These are phyloP conservation scores for Rafetus swinhoei DNA, from an alignment of 2,113 vertebrate genomes.

Conservation along the genomic window DNA sequence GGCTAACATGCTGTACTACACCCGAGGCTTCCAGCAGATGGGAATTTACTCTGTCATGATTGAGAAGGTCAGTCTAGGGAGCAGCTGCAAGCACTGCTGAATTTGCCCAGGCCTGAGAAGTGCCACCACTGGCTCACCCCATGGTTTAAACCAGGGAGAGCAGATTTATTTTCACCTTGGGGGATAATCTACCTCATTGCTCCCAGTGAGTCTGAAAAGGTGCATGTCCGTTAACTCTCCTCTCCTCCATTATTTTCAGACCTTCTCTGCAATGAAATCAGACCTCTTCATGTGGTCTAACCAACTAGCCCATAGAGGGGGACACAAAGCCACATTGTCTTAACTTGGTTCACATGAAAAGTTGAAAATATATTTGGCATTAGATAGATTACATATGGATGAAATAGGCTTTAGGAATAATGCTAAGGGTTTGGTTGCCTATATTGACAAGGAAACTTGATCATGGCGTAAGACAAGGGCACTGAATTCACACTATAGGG, in stretches of 20 bases:
- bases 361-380: neutral
- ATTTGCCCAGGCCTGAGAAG: neutral
- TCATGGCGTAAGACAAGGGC: neutral
- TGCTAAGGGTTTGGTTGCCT: slow-evolving; percentile 7
- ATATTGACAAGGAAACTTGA: neutral
- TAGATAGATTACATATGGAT: neutral
- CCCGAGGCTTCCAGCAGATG: slow-evolving; percentile 91
- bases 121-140: neutral
- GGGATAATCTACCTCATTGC: rapidly evolving
- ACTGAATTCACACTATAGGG: neutral
- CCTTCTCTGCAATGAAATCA: neutral
- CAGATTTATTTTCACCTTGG: neutral
- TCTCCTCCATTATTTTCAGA: neutral
- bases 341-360: neutral
- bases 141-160: neutral
- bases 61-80: slow-evolving; percentile 85
- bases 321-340: neutral
- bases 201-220: neutral
- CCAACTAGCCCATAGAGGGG: neutral
- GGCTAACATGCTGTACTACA: slow-evolving; percentile 94
- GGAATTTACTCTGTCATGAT: slow-evolving; percentile 98
- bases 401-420: neutral
- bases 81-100: neutral
- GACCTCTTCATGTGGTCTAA: neutral
- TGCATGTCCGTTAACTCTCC: rapidly evolving